phyloP scores from a whole-genome alignment of 1,140 invertebrate genomes.

The Drosophila parvula region DNA sequence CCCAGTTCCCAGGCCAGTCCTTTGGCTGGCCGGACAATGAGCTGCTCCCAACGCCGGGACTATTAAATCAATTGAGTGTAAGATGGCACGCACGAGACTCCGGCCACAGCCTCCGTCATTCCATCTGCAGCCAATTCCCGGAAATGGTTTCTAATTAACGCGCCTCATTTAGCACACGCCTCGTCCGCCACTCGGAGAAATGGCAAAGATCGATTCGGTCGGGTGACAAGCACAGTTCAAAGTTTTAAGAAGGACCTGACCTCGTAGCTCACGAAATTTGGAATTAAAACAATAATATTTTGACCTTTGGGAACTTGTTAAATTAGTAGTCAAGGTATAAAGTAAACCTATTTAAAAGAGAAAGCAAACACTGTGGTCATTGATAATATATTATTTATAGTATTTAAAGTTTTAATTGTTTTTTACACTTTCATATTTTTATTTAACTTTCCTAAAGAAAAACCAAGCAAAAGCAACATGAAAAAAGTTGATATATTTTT shows the following conservation, averaged over 20 bases:
- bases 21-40: slow-evolving; percentile 40
- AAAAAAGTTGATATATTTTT: neutral
- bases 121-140: slow-evolving; percentile 39
- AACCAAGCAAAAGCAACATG: neutral
- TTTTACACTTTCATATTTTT: too few relatives aligned
- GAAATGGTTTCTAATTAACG: slow-evolving; percentile 74
- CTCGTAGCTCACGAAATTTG: neutral
- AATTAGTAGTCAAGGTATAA: neutral
- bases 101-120: slow-evolving; percentile 16
- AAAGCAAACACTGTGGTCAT: neutral
- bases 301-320: neutral
- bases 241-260: neutral
- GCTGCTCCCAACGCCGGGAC: slow-evolving; percentile 47
- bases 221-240: slow-evolving; percentile 22
- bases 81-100: slow-evolving; percentile 69
- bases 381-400: neutral
- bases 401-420: neutral
- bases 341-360: too few relatives aligned
- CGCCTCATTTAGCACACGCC: slow-evolving; percentile 70
- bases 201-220: slow-evolving; percentile 28
- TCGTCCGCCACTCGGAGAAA: slow-evolving; percentile 23
- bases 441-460: neutral
- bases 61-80: slow-evolving; percentile 82
- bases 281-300: neutral
- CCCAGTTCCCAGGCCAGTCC: neutral